phyloP scores from a whole-genome alignment of 2,113 vertebrate genomes.

The Danionella cerebrum region DNA sequence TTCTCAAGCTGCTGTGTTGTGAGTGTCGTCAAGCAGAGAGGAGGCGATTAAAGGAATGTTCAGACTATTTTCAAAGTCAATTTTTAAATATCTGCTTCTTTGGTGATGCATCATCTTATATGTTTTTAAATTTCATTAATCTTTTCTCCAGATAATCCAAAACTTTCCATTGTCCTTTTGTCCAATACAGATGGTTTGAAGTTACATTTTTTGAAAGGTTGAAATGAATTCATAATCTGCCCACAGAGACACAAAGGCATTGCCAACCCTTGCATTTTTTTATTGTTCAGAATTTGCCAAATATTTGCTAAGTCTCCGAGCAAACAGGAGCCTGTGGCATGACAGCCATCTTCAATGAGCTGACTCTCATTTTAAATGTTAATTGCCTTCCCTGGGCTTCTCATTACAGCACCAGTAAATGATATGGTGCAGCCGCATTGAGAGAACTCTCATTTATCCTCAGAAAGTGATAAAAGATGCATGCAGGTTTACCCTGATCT shows the following conservation, averaged over 20 bases:
- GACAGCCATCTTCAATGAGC: conserved; percentile 49
- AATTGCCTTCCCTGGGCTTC: conserved; percentile 53
- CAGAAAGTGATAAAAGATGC: conserved; percentile 40
- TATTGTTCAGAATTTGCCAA: conserved; percentile 51
- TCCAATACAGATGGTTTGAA: no score
- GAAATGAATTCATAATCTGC: neutral
- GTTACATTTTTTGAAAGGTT: neutral
- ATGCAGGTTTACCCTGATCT: conserved; percentile 26
- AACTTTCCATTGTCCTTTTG: no score
- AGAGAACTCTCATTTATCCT: conserved; percentile 39
- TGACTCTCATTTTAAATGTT: conserved; percentile 56
- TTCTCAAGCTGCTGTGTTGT: no score
- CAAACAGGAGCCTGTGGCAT: conserved; percentile 32
- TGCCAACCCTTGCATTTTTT: conserved; percentile 27
- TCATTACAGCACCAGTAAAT: conserved; percentile 53
- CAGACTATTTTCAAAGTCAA: no score
- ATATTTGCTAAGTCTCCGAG: conserved; percentile 51
- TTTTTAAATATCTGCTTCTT: no score
- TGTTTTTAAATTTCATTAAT: no score
- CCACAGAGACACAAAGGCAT: neutral
- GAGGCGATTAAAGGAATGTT: no score
- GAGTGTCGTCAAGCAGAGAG: no score
- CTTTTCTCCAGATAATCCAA: no score
- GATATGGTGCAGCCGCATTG: conserved; percentile 37
- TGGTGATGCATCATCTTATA: neutral